These are phyloP conservation scores for Oedothorax gibbosus DNA, from an alignment of 1,140 invertebrate genomes.

Conservation along the genomic window DNA sequence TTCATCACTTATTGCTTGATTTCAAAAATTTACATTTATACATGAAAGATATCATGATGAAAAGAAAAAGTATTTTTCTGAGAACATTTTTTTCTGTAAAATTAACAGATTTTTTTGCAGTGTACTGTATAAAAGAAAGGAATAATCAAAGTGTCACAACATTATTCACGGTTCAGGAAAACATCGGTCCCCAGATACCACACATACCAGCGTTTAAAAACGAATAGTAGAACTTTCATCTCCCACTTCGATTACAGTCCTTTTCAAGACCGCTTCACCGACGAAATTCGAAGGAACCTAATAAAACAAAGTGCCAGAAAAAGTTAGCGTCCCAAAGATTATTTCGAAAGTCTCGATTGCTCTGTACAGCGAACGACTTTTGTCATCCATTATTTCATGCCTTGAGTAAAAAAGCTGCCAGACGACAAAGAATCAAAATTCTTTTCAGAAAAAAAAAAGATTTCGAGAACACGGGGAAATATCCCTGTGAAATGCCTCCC, in stretches of 20 bases:
- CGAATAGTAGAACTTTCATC: constrained; percentile 44
- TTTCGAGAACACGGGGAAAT: constrained; percentile 43
- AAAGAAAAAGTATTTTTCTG: too few species aligned
- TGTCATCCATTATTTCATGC: constrained; percentile 55
- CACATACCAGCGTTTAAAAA: too few species aligned
- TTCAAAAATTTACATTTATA: too few species aligned
- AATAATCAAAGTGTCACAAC: too few species aligned
- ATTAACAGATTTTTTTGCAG: too few species aligned
- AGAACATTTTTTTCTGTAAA: too few species aligned
- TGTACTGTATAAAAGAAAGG: too few species aligned
- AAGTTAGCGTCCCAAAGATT: constrained; percentile 44
- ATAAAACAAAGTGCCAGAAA: constrained; percentile 44
- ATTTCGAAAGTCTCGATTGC: constrained; percentile 6
- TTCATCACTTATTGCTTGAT: too few species aligned
- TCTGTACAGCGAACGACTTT: constrained; percentile 23
- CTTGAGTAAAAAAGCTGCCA: constrained; percentile 25
- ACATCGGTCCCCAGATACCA: too few species aligned
- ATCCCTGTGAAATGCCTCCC: constrained; percentile 43
- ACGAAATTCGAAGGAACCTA: constrained; percentile 20
- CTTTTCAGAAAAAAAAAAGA: constrained; percentile 25
- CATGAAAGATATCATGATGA: too few species aligned
- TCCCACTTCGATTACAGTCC: constrained; percentile 51
- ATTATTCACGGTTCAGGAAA: too few species aligned
- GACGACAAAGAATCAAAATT: too few species aligned
- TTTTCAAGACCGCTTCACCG: constrained; percentile 45